Conservation (phyloP, 1,140 invertebrate genomes). For the Myzus persicae region DNA sequence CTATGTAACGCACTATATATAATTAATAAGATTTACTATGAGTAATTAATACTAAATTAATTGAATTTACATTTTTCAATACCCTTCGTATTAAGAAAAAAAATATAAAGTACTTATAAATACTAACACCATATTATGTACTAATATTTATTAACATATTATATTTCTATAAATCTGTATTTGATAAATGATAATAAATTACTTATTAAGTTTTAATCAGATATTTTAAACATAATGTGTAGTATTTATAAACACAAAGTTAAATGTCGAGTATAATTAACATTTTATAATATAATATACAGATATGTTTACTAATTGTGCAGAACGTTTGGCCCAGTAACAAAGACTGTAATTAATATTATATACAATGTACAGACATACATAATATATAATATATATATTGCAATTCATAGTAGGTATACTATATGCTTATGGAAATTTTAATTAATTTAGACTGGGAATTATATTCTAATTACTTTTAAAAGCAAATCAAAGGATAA, state of each 20-base stretch:
- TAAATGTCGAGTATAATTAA: not conserved
- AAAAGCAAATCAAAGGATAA: conserved; percentile 14
- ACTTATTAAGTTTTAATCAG: not conserved
- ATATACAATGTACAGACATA: not conserved
- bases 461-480: conserved; percentile 24
- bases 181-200: not conserved
- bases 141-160: not conserved
- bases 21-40: too few species aligned
- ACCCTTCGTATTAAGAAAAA: not conserved
- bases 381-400: not conserved
- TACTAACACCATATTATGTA: not conserved
- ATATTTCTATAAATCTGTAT: not conserved
- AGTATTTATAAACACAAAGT: too few species aligned
- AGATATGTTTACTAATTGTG: not conserved
- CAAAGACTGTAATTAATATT: conserved; percentile 9
- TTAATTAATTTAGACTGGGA: conserved; percentile 11
- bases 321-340: conserved; percentile 7
- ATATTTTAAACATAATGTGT: not conserved
- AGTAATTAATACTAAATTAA: too few species aligned
- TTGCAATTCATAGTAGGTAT: not conserved
- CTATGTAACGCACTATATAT: not conserved
- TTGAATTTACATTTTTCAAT: too few species aligned
- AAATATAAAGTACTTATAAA: not conserved
- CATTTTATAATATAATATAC: not conserved
- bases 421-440: not conserved